Conservation (phyloP, 53 echinoderm and acorn worm species). For the Astropecten irregularis region DNA sequence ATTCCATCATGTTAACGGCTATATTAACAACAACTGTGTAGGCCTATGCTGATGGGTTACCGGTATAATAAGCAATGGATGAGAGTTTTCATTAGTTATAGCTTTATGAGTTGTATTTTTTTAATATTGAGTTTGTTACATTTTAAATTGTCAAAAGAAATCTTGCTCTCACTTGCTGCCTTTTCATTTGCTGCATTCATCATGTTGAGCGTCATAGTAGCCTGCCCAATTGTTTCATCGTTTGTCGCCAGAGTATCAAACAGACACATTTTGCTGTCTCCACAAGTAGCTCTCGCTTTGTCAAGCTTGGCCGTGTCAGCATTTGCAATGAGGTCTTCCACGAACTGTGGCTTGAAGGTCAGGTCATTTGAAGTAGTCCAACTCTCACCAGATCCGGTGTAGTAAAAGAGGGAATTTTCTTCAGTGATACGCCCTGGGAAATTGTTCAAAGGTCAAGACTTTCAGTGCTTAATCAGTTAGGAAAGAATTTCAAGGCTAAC, state of each 20-base stretch:
- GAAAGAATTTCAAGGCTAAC: too few species aligned
- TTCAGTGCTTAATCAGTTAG: too few species aligned
- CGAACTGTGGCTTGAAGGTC: conserved; percentile 66
- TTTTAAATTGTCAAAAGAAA: too few species aligned
- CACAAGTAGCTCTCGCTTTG: conserved; percentile 53
- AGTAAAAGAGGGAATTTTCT: conserved; percentile 68
- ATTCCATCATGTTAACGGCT: too few species aligned
- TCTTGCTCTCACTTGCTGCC: too few species aligned
- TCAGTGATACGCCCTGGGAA: conserved; percentile 69
- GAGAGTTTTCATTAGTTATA: too few species aligned
- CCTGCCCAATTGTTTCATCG: conserved; percentile 26
- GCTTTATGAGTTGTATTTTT: too few species aligned
- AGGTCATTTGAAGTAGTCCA: conserved; percentile 62
- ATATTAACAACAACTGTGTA: too few species aligned
- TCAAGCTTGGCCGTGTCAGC: conserved; percentile 45
- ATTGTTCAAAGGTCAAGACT: too few species aligned
- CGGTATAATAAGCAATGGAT: conserved; percentile 13
- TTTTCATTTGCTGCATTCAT: conserved; percentile 20
- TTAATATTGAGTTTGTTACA: too few species aligned
- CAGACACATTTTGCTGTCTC: conserved; percentile 62
- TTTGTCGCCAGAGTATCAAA: conserved; percentile 70
- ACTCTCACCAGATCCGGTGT: conserved; percentile 10
- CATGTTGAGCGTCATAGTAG: conserved; percentile 21
- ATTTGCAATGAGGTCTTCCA: conserved; percentile 56
- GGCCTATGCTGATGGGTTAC: background rate